Conservation (phyloP, 35 echinoderm and acorn worm species). For the Ophioderma brevispina region DNA sequence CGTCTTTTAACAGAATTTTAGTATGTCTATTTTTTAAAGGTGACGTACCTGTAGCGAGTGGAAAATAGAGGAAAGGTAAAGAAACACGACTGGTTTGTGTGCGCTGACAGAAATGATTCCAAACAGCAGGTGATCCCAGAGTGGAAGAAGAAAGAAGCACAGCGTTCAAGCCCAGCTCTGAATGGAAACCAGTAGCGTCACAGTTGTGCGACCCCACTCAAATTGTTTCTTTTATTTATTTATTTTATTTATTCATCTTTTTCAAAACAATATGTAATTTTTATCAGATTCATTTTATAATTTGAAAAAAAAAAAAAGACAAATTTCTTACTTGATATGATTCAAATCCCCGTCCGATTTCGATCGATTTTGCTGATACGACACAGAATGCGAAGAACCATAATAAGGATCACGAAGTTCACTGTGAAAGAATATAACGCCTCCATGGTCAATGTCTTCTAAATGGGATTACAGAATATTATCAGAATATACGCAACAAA, state of each 20-base stretch:
- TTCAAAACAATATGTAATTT: too few relatives aligned
- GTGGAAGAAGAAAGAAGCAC: constrained; percentile 53
- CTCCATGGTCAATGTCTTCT: too few relatives aligned
- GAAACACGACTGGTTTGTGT: constrained; percentile 69
- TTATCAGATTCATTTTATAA: too few relatives aligned
- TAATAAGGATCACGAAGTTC: not conserved
- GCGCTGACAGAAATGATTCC: constrained; percentile 67
- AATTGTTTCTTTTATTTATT: too few relatives aligned
- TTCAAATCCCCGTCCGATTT: not conserved
- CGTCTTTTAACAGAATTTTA: too few relatives aligned
- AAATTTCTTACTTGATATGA: not conserved
- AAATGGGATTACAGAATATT: too few relatives aligned
- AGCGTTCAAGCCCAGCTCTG: constrained; percentile 65
- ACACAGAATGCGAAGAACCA: not conserved
- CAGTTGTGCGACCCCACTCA: too few relatives aligned
- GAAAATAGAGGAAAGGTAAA: constrained; percentile 81
- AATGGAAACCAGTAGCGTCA: not conserved
- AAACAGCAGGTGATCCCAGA: constrained; percentile 77
- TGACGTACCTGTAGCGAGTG: constrained; percentile 70
- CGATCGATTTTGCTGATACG: not conserved
- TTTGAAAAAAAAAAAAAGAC: too few relatives aligned
- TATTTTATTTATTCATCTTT: too few relatives aligned
- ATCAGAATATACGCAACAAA: too few relatives aligned
- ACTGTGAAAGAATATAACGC: not conserved
- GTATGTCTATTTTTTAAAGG: too few relatives aligned